Percentiles rank a stretch among this genome's conserved stretches.
These are phyloP conservation scores for Dryomyza anilis DNA, from an alignment of 2,888 invertebrate species.

Conservation along the genomic window DNA sequence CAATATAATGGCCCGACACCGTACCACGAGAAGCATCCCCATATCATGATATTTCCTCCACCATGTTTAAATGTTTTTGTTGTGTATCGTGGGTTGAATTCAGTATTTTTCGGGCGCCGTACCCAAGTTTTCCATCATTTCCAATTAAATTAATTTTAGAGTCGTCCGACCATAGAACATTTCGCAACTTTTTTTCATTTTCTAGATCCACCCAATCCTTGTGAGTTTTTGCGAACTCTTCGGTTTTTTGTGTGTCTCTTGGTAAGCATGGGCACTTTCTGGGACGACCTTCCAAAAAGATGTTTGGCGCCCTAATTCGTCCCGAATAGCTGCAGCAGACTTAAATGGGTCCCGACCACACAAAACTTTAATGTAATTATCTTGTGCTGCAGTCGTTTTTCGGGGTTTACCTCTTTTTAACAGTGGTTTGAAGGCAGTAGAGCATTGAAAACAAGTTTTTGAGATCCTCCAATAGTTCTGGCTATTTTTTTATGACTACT, in stretches of 20 bases:
- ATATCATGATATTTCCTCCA: constrained; percentile 34
- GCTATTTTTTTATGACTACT: neutral
- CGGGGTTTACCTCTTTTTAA: neutral
- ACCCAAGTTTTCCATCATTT: neutral
- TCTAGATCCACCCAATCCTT: neutral
- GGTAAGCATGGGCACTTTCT: neutral
- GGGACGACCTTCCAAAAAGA: neutral
- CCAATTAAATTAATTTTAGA: neutral
- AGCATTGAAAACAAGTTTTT: neutral
- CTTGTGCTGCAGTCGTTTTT: neutral
- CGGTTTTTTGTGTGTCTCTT: neutral
- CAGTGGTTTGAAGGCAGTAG: neutral
- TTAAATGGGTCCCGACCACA: neutral
- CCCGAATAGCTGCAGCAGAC: neutral
- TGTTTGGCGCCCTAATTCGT: neutral
- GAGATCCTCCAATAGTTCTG: neutral
- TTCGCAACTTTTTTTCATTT: neutral
- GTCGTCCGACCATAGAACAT: neutral
- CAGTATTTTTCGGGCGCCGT: neutral
- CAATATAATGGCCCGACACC: constrained; percentile 35
- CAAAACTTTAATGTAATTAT: neutral
- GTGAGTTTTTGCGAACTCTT: neutral
- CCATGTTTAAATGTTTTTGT: constrained; percentile 32
- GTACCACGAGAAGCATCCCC: constrained; percentile 33
- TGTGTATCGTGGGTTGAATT: neutral